These are phyloP conservation scores for Strix uralensis DNA, from an alignment of 2,113 vertebrate genomes.

Conservation along the genomic window DNA sequence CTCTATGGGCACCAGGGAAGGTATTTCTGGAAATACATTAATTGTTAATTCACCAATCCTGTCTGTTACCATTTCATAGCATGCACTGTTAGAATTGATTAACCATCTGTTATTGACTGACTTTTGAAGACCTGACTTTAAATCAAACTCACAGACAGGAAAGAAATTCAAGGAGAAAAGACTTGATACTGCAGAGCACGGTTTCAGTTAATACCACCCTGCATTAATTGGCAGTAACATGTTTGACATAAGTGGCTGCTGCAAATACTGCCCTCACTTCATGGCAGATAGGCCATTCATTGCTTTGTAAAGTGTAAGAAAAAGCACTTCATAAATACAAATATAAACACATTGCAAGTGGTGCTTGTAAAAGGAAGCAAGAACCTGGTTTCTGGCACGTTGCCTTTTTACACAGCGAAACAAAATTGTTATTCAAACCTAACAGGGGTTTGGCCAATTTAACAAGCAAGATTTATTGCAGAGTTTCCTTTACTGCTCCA, in stretches of 20 bases:
- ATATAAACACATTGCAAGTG: conserved; percentile 68
- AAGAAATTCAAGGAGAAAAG: conserved; percentile 24
- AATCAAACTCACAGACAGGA: conserved; percentile 41
- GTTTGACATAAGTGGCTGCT: conserved; percentile 52
- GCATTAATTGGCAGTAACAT: conserved; percentile 65
- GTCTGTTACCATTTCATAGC: neutral
- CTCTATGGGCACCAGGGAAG: neutral
- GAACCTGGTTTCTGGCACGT: conserved; percentile 39
- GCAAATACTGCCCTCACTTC: conserved; percentile 31
- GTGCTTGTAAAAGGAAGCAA: conserved; percentile 61
- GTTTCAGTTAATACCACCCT: conserved; percentile 54
- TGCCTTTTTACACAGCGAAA: conserved; percentile 59
- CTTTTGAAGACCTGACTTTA: conserved; percentile 46
- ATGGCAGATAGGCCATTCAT: conserved; percentile 27
- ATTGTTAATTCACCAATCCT: conserved; percentile 20
- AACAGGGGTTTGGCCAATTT: conserved; percentile 64
- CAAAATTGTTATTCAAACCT: conserved; percentile 68
- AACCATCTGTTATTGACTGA: conserved; percentile 42
- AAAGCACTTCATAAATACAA: conserved; percentile 73
- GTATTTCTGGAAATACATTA: conserved; percentile 31
- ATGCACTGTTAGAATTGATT: conserved; percentile 23
- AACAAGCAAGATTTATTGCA: conserved; percentile 64
- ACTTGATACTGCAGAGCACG: neutral
- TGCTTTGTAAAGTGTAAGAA: conserved; percentile 67
- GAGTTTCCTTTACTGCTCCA: conserved; percentile 53